Evolutionary conservation across 2,888 invertebrate genomes (phyloP).

Genomic region (Folsomia candida): DNA sequence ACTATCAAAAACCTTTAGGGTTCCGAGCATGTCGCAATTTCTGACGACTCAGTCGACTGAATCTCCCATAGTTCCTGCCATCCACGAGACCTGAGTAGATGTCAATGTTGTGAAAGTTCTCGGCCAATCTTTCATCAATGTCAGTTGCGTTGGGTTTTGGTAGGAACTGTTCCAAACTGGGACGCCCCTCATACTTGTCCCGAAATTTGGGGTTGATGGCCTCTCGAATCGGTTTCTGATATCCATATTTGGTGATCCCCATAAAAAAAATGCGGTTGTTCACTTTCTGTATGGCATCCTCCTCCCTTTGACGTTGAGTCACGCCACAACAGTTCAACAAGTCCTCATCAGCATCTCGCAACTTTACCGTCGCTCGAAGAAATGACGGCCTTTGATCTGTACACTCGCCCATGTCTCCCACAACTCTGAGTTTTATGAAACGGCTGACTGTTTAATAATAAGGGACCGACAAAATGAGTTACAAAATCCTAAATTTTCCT

Average conservation of each 20-base stretch:
- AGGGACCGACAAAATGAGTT: too few relatives aligned
- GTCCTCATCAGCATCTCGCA: too few relatives aligned
- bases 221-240: slow-evolving; percentile 45
- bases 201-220: slow-evolving; percentile 39
- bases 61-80: slow-evolving; percentile 44
- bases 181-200: slow-evolving; percentile 39
- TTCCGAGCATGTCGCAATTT: slow-evolving; percentile 39
- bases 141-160: slow-evolving; percentile 25
- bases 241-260: slow-evolving; percentile 33
- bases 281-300: slow-evolving; percentile 24
- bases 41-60: slow-evolving; percentile 36
- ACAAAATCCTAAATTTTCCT: too few relatives aligned
- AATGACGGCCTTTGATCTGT: too few relatives aligned
- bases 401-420: too few relatives aligned
- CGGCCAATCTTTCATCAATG: slow-evolving; percentile 37
- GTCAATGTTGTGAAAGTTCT: slow-evolving; percentile 43
- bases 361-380: too few relatives aligned
- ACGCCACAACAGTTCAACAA: slow-evolving; percentile 11
- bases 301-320: slow-evolving; percentile 6
- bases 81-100: slow-evolving; percentile 45
- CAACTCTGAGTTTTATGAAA: too few relatives aligned
- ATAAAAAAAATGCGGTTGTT: slow-evolving; percentile 29
- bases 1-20: slow-evolving; percentile 32
- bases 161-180: slow-evolving; percentile 36
- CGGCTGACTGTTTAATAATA: too few relatives aligned